These are phyloP conservation scores for Drosophila grimshawi DNA, from an alignment of 1,140 invertebrate species.

Conservation along the genomic window DNA sequence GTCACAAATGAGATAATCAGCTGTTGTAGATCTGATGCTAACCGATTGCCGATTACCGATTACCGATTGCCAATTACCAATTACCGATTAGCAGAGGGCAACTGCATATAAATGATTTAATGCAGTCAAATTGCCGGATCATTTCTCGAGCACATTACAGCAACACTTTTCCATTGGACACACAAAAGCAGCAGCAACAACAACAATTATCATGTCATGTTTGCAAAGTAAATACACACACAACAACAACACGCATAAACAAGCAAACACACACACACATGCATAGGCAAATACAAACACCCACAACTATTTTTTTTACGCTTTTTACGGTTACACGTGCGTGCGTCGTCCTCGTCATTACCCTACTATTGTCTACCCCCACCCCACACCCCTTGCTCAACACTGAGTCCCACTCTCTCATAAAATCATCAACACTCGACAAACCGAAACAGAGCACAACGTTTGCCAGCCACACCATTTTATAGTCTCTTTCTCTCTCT, in stretches of 20 bases:
- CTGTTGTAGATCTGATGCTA: neutral
- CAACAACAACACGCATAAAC: conserved; percentile 20
- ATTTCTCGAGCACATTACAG: conserved; percentile 26
- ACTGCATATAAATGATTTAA: conserved; percentile 6
- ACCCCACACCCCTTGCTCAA: neutral
- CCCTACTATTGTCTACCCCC: conserved; percentile 6
- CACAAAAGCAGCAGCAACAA: neutral
- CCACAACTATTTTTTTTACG: conserved; percentile 61
- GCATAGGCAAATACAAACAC: conserved; percentile 17
- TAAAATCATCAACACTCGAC: conserved; percentile 42
- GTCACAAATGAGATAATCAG: conserved; percentile 21
- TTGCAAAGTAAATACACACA: conserved; percentile 65
- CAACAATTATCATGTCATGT: conserved; percentile 76
- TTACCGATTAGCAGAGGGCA: neutral
- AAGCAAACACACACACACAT: conserved; percentile 30
- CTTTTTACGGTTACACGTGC: conserved; percentile 80
- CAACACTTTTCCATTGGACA: conserved; percentile 44
- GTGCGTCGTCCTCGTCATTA: conserved; percentile 55
- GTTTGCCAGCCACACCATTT: conserved; percentile 34
- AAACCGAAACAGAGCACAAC: conserved; percentile 62
- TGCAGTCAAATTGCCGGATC: conserved; percentile 31
- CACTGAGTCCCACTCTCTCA: conserved; percentile 6
- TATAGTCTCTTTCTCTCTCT: conserved; percentile 9
- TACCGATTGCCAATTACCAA: conserved; percentile 5
- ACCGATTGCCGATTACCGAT: conserved; percentile 2